Conservation (phyloP, 2,113 vertebrate species). For the Collichthys lucidus region DNA sequence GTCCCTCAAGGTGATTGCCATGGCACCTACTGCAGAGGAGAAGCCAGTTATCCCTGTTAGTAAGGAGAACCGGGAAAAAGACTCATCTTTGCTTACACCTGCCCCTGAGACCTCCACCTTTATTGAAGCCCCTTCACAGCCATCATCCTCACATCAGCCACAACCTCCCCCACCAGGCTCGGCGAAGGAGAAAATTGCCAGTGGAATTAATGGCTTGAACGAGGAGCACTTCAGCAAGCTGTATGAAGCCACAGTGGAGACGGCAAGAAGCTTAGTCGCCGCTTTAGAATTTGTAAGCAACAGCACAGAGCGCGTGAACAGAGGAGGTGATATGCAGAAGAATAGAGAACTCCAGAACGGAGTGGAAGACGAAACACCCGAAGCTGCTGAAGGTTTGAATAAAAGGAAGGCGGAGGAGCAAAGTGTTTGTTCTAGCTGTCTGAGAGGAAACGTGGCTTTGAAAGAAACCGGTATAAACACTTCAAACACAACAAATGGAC, state of each 20-base stretch:
- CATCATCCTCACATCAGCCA: constrained; percentile 14
- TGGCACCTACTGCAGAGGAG: constrained; percentile 88
- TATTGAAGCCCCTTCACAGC: constrained; percentile 27
- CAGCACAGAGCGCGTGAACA: constrained; percentile 18
- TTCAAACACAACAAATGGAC: constrained; percentile 70
- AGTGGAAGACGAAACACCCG: constrained; percentile 10
- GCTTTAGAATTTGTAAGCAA: constrained; percentile 93
- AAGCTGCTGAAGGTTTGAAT: constrained; percentile 19
- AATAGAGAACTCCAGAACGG: constrained; percentile 44
- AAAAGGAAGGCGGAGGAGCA: constrained; percentile 78
- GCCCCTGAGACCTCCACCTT: constrained; percentile 18
- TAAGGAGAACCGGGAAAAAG: constrained; percentile 28
- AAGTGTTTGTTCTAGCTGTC: constrained; percentile 88
- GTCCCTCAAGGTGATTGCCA: constrained; percentile 94
- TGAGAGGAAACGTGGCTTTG: constrained; percentile 77
- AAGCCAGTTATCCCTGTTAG: constrained; percentile 70
- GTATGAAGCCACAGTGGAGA: constrained; percentile 94
- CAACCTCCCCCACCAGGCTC: constrained; percentile 54
- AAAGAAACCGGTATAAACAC: constrained; percentile 69
- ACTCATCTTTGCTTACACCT: constrained; percentile 14
- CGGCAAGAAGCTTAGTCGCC: constrained; percentile 93
- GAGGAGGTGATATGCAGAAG: constrained; percentile 13
- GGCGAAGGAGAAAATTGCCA: constrained; percentile 84
- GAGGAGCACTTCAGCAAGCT: constrained; percentile 92
- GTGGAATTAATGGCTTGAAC: constrained; percentile 89